Percentiles rank a stretch among this genome's conserved stretches.
Conservation (phyloP, 2,888 invertebrate genomes). For the Brachyptera risi region DNA sequence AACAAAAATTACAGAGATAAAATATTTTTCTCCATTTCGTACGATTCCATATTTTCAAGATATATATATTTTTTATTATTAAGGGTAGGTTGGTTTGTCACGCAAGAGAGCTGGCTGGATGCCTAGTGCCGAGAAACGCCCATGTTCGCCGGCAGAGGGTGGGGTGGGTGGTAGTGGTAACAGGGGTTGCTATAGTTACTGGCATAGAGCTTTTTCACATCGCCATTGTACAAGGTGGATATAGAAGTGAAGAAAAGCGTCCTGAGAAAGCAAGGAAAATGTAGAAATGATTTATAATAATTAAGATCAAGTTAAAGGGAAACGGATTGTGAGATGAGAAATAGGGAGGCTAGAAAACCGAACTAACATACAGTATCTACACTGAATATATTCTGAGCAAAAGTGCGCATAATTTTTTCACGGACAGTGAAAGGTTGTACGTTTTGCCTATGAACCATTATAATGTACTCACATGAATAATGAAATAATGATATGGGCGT, state of each 20-base stretch:
- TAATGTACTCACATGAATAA: background rate
- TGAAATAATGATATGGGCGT: background rate
- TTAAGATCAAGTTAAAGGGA: slow-evolving; percentile 1
- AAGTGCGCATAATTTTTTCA: background rate
- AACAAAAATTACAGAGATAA: slow-evolving; percentile 26
- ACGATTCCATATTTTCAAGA: slow-evolving; percentile 27
- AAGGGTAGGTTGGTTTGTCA: slow-evolving; percentile 23
- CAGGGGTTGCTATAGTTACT: slow-evolving; percentile 25
- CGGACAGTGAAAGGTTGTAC: background rate
- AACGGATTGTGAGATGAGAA: slow-evolving; percentile 1
- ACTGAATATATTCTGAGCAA: background rate
- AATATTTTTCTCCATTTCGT: slow-evolving; percentile 28
- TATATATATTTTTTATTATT: slow-evolving; percentile 20
- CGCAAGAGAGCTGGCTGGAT: slow-evolving; percentile 23
- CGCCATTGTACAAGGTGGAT: slow-evolving; percentile 28
- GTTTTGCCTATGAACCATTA: too few relatives aligned
- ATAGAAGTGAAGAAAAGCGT: background rate
- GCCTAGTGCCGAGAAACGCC: slow-evolving; percentile 24
- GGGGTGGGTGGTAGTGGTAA: slow-evolving; percentile 22
- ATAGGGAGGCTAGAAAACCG: background rate
- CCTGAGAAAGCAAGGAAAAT: slow-evolving; percentile 14
- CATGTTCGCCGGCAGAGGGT: slow-evolving; percentile 11
- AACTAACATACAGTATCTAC: background rate
- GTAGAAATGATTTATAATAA: slow-evolving; percentile 30
- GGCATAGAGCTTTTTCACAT: slow-evolving; percentile 30